Conservation (phyloP, 2,113 vertebrate species). For the Argyrosomus japonicus region DNA sequence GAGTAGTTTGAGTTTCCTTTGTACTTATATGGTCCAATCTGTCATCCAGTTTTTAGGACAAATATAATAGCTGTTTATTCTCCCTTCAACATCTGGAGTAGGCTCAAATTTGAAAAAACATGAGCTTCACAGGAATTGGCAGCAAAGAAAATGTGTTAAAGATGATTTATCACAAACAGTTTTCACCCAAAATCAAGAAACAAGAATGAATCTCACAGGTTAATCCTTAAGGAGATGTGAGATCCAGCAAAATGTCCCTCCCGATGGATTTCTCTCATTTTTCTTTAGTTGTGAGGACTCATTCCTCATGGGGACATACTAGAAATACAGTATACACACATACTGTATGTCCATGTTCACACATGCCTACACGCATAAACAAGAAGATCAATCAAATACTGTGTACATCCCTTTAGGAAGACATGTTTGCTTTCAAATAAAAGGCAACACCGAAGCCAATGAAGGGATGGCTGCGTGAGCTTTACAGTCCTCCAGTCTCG, state of each 20-base stretch:
- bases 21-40: background rate
- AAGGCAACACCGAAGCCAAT: constrained; percentile 37
- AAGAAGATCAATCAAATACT: constrained; percentile 31
- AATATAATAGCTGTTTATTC: constrained; percentile 14
- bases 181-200: constrained; percentile 6
- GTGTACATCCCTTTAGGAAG: constrained; percentile 5
- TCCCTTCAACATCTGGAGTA: background rate
- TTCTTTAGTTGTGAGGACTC: background rate
- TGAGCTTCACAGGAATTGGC: background rate
- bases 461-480: constrained; percentile 12
- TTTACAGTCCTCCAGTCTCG: background rate
- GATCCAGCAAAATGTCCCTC: background rate
- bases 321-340: background rate
- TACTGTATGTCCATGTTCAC: constrained; percentile 6
- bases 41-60: background rate
- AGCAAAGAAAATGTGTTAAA: background rate
- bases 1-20: background rate
- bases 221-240: constrained; percentile 14
- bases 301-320: background rate
- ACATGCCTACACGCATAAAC: constrained; percentile 7
- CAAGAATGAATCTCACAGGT: background rate
- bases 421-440: constrained; percentile 34
- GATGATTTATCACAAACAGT: background rate
- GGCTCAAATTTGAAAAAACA: background rate
- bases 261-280: constrained; percentile 23